Evolutionary conservation across 2,888 invertebrate species (phyloP), one percentile per base, ranked within the genome.

Genomic region (Mimachlamys varia): DNA sequence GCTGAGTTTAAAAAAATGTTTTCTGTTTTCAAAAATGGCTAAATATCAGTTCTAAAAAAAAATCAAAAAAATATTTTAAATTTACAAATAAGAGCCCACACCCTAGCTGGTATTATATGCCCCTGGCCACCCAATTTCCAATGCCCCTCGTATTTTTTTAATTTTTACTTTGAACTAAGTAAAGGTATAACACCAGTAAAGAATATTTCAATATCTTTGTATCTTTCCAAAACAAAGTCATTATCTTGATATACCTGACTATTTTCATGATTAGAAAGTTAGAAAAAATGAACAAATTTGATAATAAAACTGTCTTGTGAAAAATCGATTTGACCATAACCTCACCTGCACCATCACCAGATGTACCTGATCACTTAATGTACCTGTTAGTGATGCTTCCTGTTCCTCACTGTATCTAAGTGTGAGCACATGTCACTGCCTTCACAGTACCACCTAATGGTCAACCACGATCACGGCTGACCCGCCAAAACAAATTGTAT

Each of bases 371-470:
- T n/a, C n/a, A n/a, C n/a, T 27, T 27, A 76, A 76, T 22, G n/a
- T n/a, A n/a, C n/a, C n/a, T n/a, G 27, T 62, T 62, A 62, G 62
- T 27, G 22, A 58, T 58, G 76, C 76, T 76, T 76, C 33, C 76
- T 76, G 76, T 76, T 33, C 33, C 76, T 10, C 76, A 27, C 7
- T 76, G 22, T 76, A 27, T 12, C 27, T 76, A 33, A 33, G 17
- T 33, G 10, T 76, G 33, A 76, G 76, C 76, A 76, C 76, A 76
- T 33, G 33, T 33, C 33, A 76, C 76, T 27, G 76, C 76, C 76
- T 76, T 76, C 76, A 76, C 76, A 76, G 27, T 33, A 76, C 76
- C 27, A 10, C 27, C 76, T 33, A 76, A 27, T 76, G 76, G 76
- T 76, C 76, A 76, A 27, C 33, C 27, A 27, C 10, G 33, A 15